Evolutionary conservation across 2,113 vertebrate species (phyloP).

Genomic region (Petroica traversi): DNA sequence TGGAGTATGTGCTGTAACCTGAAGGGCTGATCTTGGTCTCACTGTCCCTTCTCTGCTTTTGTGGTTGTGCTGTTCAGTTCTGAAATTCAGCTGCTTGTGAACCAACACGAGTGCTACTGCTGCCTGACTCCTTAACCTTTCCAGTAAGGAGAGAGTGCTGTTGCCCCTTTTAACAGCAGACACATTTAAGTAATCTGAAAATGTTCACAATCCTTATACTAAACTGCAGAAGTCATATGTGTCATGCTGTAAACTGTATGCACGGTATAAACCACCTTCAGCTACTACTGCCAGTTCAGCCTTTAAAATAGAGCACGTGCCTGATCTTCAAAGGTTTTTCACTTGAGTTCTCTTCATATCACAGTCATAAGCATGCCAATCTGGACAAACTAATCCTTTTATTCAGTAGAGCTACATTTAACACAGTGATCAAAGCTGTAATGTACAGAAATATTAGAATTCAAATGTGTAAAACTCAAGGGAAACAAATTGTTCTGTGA

Average conservation of each 20-base stretch:
- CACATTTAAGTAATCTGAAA: not conserved
- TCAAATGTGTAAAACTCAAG: constrained; percentile 27
- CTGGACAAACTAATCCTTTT: constrained; percentile 26
- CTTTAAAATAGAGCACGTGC: not conserved
- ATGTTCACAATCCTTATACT: not conserved
- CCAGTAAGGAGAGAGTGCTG: not conserved
- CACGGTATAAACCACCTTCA: not conserved
- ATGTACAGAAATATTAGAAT: constrained; percentile 19
- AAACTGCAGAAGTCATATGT: not conserved
- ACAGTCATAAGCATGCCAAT: not conserved
- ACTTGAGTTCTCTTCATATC: not conserved
- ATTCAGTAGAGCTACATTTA: constrained; percentile 20
- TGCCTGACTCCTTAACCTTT: not conserved
- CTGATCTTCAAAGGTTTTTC: constrained; percentile 45
- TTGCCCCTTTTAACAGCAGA: not conserved
- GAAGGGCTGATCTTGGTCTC: not conserved
- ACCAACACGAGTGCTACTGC: not conserved
- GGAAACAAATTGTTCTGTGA: constrained; percentile 14
- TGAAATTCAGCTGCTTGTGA: not conserved
- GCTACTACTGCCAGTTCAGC: not conserved
- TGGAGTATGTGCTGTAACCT: not conserved
- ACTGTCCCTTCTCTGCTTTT: not conserved
- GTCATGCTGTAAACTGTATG: not conserved
- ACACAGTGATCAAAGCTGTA: constrained; percentile 40
- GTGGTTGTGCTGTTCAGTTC: not conserved